A percentile compares a stretch with the other conserved stretches of the same genome.
Conservation (phyloP, 2,797 vertebrate genomes). For the Chrysocyon brachyurus region DNA sequence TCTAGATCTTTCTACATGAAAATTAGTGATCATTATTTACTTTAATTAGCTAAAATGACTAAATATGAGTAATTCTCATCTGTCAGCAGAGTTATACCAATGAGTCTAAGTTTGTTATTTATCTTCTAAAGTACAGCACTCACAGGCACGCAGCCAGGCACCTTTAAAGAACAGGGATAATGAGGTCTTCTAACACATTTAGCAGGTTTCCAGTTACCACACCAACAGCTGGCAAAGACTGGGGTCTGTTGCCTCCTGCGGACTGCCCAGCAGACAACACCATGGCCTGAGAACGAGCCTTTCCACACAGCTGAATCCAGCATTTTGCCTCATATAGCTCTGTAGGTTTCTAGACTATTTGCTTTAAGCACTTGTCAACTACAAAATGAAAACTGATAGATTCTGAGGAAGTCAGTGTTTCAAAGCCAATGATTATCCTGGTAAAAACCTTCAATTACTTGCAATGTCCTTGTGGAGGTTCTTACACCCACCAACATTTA, state of each 20-base stretch:
- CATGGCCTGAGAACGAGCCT: fast-evolving
- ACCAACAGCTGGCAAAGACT: not conserved
- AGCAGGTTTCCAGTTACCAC: not conserved
- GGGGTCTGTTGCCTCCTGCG: fast-evolving
- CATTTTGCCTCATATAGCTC: not conserved
- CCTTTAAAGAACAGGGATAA: not conserved
- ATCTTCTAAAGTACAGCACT: not conserved
- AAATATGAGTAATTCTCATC: not conserved
- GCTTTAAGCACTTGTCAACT: not conserved
- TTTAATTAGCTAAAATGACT: not conserved
- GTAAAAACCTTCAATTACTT: not conserved
- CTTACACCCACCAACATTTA: fast-evolving
- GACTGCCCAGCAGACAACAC: fast-evolving
- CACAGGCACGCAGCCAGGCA: fast-evolving
- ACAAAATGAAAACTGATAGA: not conserved
- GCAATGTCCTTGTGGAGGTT: not conserved
- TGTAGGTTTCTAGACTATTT: not conserved
- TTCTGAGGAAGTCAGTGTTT: not conserved
- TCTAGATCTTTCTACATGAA: constrained; percentile 14
- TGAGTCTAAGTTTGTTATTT: not conserved
- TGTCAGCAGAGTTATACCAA: not conserved
- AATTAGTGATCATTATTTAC: constrained; percentile 40
- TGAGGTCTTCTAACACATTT: not conserved
- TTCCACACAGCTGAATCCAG: not conserved
- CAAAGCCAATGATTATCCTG: not conserved